Conservation (phyloP, 2,888 invertebrate genomes). For the Calameuta filiformis region DNA sequence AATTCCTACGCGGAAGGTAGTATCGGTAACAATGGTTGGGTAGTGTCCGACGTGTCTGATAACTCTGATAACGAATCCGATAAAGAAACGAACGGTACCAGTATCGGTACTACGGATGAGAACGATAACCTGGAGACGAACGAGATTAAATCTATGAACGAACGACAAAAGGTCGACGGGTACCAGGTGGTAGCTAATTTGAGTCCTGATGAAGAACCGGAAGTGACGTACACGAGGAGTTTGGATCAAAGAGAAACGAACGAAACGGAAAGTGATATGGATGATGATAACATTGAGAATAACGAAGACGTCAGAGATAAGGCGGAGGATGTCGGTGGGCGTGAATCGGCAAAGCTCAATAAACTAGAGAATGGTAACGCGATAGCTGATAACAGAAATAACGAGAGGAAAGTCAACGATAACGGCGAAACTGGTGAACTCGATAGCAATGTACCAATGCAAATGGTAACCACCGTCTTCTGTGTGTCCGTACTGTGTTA, state of each 20-base stretch:
- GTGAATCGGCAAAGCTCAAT: not conserved
- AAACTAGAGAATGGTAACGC: slow-evolving; percentile 8
- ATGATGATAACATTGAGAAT: slow-evolving; percentile 44
- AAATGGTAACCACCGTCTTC: slow-evolving; percentile 66
- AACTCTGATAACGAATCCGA: slow-evolving; percentile 49
- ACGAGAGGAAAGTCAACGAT: slow-evolving; percentile 18
- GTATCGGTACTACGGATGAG: not conserved
- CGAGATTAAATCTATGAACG: not conserved
- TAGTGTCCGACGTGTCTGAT: slow-evolving; percentile 49
- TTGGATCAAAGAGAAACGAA: slow-evolving; percentile 10
- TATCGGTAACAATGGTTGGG: slow-evolving; percentile 52
- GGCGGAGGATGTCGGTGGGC: not conserved
- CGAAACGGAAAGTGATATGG: not conserved
- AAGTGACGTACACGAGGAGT: slow-evolving; percentile 3
- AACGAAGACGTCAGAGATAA: slow-evolving; percentile 16
- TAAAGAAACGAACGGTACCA: not conserved
- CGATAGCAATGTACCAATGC: slow-evolving; percentile 60
- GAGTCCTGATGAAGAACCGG: slow-evolving; percentile 12
- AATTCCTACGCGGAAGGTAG: slow-evolving; percentile 31
- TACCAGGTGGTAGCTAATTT: slow-evolving; percentile 10
- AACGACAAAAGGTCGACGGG: not conserved
- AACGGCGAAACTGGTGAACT: slow-evolving; percentile 40
- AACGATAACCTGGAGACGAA: not conserved
- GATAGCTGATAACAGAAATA: slow-evolving; percentile 25
- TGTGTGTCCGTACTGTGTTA: slow-evolving; percentile 65